Conservation (phyloP, 2,888 invertebrate genomes). For the Drosophila helvetica region DNA sequence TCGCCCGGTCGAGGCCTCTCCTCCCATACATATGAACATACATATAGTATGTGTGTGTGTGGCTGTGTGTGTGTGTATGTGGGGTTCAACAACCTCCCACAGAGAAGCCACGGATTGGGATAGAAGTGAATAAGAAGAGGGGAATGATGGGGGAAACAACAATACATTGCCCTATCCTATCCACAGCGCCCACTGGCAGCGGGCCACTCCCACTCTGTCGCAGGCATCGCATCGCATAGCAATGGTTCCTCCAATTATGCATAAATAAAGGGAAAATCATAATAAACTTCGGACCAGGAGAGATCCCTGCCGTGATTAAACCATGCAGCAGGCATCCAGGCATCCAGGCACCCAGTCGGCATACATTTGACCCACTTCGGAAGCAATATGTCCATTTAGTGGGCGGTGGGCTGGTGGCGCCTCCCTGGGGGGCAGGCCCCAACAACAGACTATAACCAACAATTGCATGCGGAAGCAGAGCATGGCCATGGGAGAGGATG, state of each 20-base stretch:
- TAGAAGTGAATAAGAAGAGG: conserved; percentile 35
- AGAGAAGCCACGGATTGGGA: conserved; percentile 48
- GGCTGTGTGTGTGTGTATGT: conserved; percentile 4
- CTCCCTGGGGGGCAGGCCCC: neutral
- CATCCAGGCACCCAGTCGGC: neutral
- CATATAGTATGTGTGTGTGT: conserved; percentile 3
- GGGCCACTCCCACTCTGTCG: neutral
- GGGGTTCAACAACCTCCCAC: conserved; percentile 67
- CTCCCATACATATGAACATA: conserved; percentile 50
- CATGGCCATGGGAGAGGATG: neutral
- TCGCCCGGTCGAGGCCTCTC: conserved; percentile 66
- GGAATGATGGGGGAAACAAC: conserved; percentile 23
- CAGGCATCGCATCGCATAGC: neutral
- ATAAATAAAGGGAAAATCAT: conserved; percentile 24
- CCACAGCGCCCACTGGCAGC: conserved; percentile 7
- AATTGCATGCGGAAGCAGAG: conserved; percentile 1
- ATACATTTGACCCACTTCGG: conserved; percentile 21
- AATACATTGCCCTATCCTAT: conserved; percentile 32
- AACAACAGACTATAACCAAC: neutral
- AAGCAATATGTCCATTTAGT: neutral
- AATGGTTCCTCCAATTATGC: conserved; percentile 44
- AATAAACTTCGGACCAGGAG: conserved; percentile 12
- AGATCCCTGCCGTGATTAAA: conserved; percentile 9
- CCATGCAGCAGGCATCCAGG: neutral
- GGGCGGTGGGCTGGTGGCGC: neutral